Evolutionary conservation across 2,113 vertebrate species (phyloP).

Genomic region (Helogale parvula): DNA sequence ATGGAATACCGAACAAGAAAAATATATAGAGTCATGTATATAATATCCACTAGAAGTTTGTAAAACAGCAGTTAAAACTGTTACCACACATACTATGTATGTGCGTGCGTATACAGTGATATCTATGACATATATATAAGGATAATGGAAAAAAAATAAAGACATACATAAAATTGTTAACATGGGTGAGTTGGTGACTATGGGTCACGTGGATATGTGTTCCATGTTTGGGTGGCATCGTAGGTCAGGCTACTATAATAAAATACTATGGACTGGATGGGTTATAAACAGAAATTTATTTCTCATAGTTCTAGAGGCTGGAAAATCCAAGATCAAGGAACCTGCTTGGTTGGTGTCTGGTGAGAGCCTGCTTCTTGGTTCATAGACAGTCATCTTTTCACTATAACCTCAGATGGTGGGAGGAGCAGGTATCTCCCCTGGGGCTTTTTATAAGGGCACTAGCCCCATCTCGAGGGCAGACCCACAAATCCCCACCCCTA

Average conservation of each 20-base stretch:
- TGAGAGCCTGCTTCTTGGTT: neutral
- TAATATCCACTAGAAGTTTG: neutral
- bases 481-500: neutral
- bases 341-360: neutral
- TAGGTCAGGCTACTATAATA: neutral
- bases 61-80: slow-evolving; percentile 44
- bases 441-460: neutral
- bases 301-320: neutral
- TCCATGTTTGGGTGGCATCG: neutral
- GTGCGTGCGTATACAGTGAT: neutral
- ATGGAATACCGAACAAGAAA: neutral
- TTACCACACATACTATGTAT: neutral
- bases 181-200: neutral
- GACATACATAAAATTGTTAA: neutral
- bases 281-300: neutral
- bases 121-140: neutral
- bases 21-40: neutral
- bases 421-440: neutral
- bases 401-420: neutral
- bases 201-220: neutral
- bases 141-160: neutral
- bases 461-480: neutral
- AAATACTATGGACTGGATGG: neutral
- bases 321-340: neutral
- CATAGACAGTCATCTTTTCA: neutral